Base-by-base conservation (phyloP, 2,797 vertebrate genomes). In the Aldrovandia affinis region DNA sequence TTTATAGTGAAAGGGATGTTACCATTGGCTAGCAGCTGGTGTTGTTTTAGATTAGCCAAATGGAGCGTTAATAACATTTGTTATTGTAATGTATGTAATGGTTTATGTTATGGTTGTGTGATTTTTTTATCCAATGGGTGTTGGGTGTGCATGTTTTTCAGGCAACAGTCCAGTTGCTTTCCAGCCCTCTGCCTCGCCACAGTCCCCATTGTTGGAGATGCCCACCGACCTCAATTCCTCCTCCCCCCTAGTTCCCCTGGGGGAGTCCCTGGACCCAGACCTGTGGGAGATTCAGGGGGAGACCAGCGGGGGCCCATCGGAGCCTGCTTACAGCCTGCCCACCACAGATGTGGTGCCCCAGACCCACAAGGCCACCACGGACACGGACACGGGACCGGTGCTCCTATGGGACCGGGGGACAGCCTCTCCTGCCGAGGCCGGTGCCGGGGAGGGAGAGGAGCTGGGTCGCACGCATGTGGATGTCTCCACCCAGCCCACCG, bases 271-370 rank as follows among this genome's bases (percentile, higher is more conserved):
- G 39, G 85, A 88, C 73, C 80, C 82, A 1, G 89, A 89, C 79
- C 82, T 85, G 54, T 88, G 88, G 91, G 89, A 89, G 70, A 81
- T 81, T 1, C 89, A 92, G 47, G 83, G 85, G 0, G 90, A 90
- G 86, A 84, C 89, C 59, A 89, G 90, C 0, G 89, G 88, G 8
- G 83, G 85, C 70, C 89, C 85, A 9, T 30, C 82, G 1, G 86
- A 75, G 18, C 73, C 85, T 55, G 81, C 50, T 50, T 80, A 70
- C 4, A 42, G 36, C n/a, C 57, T 83, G 28, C 83, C 89, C 33
- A 81, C 85, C 18, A 73, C 86, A 83, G 83, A 83, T 63, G 81
- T 81, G 0, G 25, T 44, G 8, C 83, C 68, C 39, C 63, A 33
- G 2, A n/a, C 84, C 78, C 84, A 20, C 10, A 50, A 86, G 70